Evolutionary conservation across 2,797 vertebrate genomes (phyloP), one percentile per base, ranked within the genome.

Genomic region (Amblyopsis hoosieri): DNA sequence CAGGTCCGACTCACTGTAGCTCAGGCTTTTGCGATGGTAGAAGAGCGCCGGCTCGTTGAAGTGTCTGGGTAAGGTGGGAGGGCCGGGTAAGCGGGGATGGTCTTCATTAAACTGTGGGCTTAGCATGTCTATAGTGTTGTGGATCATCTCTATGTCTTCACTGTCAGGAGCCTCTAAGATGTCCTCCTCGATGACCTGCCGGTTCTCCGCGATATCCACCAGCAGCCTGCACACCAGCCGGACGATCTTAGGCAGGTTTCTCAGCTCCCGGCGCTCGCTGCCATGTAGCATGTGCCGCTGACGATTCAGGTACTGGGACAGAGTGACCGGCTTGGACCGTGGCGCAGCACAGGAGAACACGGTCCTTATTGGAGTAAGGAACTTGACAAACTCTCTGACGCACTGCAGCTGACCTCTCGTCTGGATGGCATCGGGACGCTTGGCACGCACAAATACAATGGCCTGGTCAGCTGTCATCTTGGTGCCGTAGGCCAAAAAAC

Each of bases 401-500:
- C 96, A 99, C 3, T 93, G 72, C 13, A 99, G 82, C 88, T 99
- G 98, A 63, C 95, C 92, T 70, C 96, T 87, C 1, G 96, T 98
- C 80, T 99, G 98, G 83, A 99, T 95, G 47, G 98, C 96, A 64
- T 96, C 96, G 1, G 95, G 95, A n/a, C 98, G 91, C 78, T 97
- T 98, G 33, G 94, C 92, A 57, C 98, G 93, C 14, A 99, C 94
- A 62, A 93, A 95, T 67, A 95, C 71, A 79, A 99, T 96, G 2
- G 98, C 95, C 89, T 99, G 95, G 76, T 99, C 95, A 17, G 96
- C 95, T 1, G 91, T 95, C 96, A 99, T 96, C 81, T 93, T 90
- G 55, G 94, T 96, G 13, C 95, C 89, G 74, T 93, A 99, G 75
- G 97, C 92, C 76, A 99, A 86, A 83, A 96, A 99, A 83, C 96